A percentile compares a stretch with the other conserved stretches of the same genome.
These are phyloP conservation scores for Tetraneura akinire DNA, from an alignment of 1,140 invertebrate species.

Conservation along the genomic window DNA sequence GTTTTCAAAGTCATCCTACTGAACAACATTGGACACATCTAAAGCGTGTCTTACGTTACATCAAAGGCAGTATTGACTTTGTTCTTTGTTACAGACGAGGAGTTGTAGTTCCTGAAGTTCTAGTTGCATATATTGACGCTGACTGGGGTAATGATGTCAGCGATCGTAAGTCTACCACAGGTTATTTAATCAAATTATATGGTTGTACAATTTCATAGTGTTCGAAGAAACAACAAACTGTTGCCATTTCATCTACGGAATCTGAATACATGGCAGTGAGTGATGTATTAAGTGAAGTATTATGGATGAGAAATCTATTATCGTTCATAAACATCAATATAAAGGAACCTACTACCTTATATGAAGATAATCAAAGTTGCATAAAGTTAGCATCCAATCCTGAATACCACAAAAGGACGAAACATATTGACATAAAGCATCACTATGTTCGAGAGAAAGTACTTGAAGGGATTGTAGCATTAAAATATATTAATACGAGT, in stretches of 20 bases:
- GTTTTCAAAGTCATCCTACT: constrained; percentile 55
- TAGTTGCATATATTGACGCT: neutral
- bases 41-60: constrained; percentile 56
- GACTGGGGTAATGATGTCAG: constrained; percentile 16
- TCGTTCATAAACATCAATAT: too few relatives aligned
- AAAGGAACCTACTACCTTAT: too few relatives aligned
- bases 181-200: constrained; percentile 6
- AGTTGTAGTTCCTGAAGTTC: constrained; percentile 15
- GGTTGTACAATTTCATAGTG: constrained; percentile 4
- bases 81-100: constrained; percentile 54
- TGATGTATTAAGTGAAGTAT: neutral
- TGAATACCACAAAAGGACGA: neutral
- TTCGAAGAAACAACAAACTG: constrained; percentile 37
- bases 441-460: constrained; percentile 52
- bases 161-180: neutral
- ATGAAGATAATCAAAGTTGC: too few relatives aligned
- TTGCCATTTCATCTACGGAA: neutral
- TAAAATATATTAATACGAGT: constrained; percentile 43
- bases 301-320: constrained; percentile 7
- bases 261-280: constrained; percentile 11
- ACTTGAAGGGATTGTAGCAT: constrained; percentile 16
- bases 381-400: too few relatives aligned
- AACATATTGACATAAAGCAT: constrained; percentile 52
- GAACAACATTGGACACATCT: constrained; percentile 55
- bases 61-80: constrained; percentile 54